phyloP scores from a whole-genome alignment of 2,113 vertebrate species.

The Ochotona princeps region DNA sequence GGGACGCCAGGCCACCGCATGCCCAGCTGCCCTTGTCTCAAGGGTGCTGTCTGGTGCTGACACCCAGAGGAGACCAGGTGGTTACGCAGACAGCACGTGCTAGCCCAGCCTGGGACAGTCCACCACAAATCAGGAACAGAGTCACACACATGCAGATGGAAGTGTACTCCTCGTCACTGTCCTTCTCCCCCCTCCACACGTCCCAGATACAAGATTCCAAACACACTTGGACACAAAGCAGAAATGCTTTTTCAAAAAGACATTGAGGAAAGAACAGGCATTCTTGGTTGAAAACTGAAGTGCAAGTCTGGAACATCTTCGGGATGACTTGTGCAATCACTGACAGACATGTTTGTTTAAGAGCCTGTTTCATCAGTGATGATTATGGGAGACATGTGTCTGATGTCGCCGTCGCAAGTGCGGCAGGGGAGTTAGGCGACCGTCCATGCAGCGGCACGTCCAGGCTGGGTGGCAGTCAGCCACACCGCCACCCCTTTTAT shows the following conservation, averaged over 20 bases:
- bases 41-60: accelerated
- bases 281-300: background rate
- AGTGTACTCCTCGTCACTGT: background rate
- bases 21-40: accelerated
- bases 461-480: background rate
- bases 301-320: background rate
- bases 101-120: background rate
- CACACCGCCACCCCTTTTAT: background rate
- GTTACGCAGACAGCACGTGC: accelerated
- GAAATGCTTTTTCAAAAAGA: background rate
- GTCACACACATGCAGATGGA: background rate
- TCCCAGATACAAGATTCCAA: background rate
- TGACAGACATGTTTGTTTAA: background rate
- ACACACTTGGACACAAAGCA: background rate
- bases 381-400: background rate
- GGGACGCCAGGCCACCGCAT: accelerated
- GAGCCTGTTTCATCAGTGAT: background rate
- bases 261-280: background rate
- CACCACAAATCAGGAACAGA: background rate
- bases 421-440: background rate
- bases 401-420: background rate
- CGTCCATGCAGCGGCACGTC: background rate
- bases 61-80: accelerated
- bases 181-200: background rate
- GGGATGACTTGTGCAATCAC: background rate